Evolutionary conservation across 2,797 vertebrate species (phyloP).

Genomic region (Sebastolobus alascanus): DNA sequence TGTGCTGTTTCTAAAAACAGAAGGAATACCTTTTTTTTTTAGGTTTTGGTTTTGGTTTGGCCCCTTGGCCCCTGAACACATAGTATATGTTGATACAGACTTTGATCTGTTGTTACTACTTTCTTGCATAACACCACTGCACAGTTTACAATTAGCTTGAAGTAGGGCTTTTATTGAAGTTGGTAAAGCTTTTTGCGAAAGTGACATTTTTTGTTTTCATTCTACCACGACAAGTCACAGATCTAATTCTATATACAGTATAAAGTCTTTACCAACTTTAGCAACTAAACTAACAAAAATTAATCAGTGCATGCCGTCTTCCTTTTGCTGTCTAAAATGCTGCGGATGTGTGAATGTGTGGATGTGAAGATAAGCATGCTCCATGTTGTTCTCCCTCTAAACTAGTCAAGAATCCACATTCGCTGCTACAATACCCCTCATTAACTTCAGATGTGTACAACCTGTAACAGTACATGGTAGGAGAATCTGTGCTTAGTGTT

Average conservation of each 20-base stretch:
- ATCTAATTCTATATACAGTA: not conserved
- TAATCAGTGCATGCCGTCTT: not conserved
- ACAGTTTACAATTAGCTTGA: not conserved
- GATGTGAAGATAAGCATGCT: constrained; percentile 89
- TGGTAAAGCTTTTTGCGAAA: not conserved
- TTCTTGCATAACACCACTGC: constrained; percentile 1
- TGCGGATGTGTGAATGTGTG: constrained; percentile 80
- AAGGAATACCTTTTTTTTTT: not conserved
- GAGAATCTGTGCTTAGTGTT: not conserved
- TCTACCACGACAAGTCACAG: not conserved
- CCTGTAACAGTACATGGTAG: not conserved
- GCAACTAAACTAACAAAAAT: not conserved
- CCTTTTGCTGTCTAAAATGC: constrained; percentile 22
- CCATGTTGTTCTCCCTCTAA: constrained; percentile 68
- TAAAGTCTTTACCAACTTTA: not conserved
- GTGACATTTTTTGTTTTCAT: not conserved
- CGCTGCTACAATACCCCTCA: not conserved
- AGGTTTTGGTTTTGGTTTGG: not conserved
- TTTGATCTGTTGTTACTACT: not conserved
- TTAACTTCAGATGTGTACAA: not conserved
- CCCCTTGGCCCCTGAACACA: not conserved
- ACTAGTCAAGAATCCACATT: constrained; percentile 22
- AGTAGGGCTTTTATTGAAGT: not conserved
- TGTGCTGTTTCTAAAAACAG: not conserved
- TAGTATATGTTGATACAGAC: not conserved